These are phyloP conservation scores for Stenodera caucasica DNA, from an alignment of 2,888 invertebrate genomes.

Conservation along the genomic window DNA sequence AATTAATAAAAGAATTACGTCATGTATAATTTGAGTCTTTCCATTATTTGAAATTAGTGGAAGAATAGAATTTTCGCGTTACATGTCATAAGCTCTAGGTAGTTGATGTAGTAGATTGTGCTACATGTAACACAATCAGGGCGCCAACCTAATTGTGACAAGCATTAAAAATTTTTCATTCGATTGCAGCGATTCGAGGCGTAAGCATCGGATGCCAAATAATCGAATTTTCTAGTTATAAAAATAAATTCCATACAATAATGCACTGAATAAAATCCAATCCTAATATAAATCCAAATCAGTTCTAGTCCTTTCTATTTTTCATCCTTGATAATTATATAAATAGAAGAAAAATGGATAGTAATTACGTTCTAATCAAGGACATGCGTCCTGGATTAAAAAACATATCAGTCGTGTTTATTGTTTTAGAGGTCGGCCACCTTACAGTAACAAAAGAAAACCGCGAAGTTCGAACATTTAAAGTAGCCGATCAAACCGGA, in stretches of 20 bases:
- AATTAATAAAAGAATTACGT: no score
- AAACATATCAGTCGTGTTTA: conserved; percentile 89
- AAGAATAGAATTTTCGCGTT: no score
- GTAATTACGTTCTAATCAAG: conserved; percentile 68
- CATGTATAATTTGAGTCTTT: no score
- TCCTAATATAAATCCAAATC: neutral
- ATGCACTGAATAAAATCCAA: conserved; percentile 5
- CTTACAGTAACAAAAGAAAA: conserved; percentile 91
- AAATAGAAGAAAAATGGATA: conserved; percentile 54
- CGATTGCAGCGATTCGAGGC: conserved; percentile 24
- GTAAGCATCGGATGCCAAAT: conserved; percentile 22
- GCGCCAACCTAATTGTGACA: neutral
- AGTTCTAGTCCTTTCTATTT: neutral
- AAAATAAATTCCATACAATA: neutral
- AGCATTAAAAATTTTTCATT: conserved; percentile 25
- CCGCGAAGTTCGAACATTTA: conserved; percentile 91
- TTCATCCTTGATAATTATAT: neutral
- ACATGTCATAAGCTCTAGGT: neutral
- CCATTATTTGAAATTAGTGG: no score
- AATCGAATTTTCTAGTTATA: neutral
- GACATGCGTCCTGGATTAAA: conserved; percentile 91
- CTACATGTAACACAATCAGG: neutral
- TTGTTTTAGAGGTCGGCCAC: conserved; percentile 90
- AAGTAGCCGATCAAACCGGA: conserved; percentile 89
- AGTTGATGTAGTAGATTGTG: no score